Percentiles rank a stretch among this genome's conserved stretches.
Evolutionary conservation across 2,797 vertebrate genomes (phyloP).

Genomic region (Loriculus beryllinus): DNA sequence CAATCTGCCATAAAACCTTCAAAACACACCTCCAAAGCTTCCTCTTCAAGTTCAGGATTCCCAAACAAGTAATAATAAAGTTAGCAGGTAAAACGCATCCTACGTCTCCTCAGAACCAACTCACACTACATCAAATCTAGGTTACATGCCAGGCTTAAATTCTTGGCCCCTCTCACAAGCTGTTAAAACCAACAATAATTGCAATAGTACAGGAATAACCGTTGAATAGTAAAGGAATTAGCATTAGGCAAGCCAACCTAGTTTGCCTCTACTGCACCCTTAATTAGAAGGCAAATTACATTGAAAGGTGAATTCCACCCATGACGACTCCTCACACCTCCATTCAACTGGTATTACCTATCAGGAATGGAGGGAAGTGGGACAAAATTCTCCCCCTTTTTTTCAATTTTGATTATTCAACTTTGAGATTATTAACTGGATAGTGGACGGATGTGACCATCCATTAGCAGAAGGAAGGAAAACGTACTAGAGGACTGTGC

Average conservation of each 20-base stretch:
- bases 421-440: not conserved
- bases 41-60: not conserved
- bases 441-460: accelerated
- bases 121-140: not conserved
- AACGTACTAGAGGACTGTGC: not conserved
- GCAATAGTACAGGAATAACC: not conserved
- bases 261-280: not conserved
- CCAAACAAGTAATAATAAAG: not conserved
- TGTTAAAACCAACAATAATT: not conserved
- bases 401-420: not conserved
- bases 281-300: not conserved
- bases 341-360: not conserved
- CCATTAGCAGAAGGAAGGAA: not conserved
- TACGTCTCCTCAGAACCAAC: not conserved
- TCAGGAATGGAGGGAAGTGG: not conserved
- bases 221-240: not conserved
- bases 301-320: not conserved
- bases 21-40: not conserved
- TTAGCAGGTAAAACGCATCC: not conserved
- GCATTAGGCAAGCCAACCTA: not conserved
- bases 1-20: not conserved
- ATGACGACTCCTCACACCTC: not conserved
- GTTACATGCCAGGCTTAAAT: not conserved
- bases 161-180: not conserved
- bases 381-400: not conserved